Base-by-base conservation (phyloP, 2,797 vertebrate genomes). In the Phataginus tetradactyla region DNA sequence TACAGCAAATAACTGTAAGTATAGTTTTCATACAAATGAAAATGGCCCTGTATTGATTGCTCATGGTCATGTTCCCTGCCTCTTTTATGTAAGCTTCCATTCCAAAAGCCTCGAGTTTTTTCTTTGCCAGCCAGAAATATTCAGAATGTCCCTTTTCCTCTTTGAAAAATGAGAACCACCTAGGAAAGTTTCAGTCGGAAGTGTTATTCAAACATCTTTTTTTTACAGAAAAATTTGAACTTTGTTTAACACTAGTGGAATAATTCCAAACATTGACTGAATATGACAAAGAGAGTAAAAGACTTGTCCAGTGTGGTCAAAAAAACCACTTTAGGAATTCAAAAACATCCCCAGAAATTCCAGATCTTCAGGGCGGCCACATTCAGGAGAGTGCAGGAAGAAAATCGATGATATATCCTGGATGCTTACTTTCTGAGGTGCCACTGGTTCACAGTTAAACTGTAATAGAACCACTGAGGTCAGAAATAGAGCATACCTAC, bases 21-120 rank as follows among this genome's bases (percentile, higher is more conserved):
- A 68, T 20, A 59, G 21, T 85, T 90, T 94, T 90, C 49, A 88
- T 89, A 77, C 84, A 93, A 96, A 74, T 61, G 18, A 78, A 95
- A 97, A 93, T 84, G 55, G 3, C 2, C 4, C 1, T 29, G 1
- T 53, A 80, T 64, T 93, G 79, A 63, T 64, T 81, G 29, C 20
- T 79, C 29, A 34, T 61, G 93, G 13, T 53, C 39, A 66, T 25
- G 18, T 59, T 75, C 15, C 9, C 7, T 75, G 21, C 9, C 32
- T 75, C 11, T 71, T 91, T 93, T 66, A 80, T 91, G 10, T 63
- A 55, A 51, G 3, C 39, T 66, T 95, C 34, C 20, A 93, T 10
- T 11, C 34, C 32, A 89, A 92, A 21, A 95, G 39, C 21, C 25
- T 66, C 84, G 53, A 90, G 17, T 39, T 37, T 61, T 91, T 81